Evolutionary conservation across 2,113 vertebrate species (phyloP).

Genomic region (Dasyurus viverrinus): DNA sequence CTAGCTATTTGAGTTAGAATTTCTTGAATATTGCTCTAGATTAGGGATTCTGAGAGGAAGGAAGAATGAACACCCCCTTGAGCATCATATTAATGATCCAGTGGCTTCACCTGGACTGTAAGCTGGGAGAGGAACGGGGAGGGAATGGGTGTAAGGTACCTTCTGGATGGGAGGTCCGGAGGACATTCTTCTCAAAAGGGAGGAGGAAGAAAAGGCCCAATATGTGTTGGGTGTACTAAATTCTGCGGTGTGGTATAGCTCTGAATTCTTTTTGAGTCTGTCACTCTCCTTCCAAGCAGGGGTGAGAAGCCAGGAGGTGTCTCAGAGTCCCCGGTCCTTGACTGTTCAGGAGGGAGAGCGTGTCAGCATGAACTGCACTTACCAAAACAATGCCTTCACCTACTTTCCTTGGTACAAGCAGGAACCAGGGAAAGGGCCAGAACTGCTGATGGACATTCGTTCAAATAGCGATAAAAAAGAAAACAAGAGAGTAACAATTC

Average conservation of each 20-base stretch:
- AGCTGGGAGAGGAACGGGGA: background rate
- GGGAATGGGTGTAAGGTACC: background rate
- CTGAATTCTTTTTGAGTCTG: background rate
- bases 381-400: slow-evolving; percentile 12
- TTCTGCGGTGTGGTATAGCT: background rate
- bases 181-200: background rate
- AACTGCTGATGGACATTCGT: background rate
- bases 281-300: slow-evolving; percentile 52
- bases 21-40: background rate
- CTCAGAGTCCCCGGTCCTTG: slow-evolving; percentile 44
- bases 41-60: background rate
- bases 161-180: background rate
- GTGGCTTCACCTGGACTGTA: slow-evolving; percentile 52
- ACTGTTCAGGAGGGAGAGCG: slow-evolving; percentile 28
- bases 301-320: slow-evolving; percentile 42
- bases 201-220: background rate
- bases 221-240: background rate
- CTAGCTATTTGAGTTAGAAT: background rate
- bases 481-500: slow-evolving; percentile 43
- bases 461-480: background rate
- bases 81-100: background rate
- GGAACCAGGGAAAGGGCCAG: background rate
- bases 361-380: slow-evolving; percentile 60
- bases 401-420: slow-evolving; percentile 58
- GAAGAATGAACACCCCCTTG: slow-evolving; percentile 32